Percentiles rank a stretch among this genome's conserved stretches.
phyloP scores from a whole-genome alignment of 2,888 invertebrate genomes.

The Sericinus montela region DNA sequence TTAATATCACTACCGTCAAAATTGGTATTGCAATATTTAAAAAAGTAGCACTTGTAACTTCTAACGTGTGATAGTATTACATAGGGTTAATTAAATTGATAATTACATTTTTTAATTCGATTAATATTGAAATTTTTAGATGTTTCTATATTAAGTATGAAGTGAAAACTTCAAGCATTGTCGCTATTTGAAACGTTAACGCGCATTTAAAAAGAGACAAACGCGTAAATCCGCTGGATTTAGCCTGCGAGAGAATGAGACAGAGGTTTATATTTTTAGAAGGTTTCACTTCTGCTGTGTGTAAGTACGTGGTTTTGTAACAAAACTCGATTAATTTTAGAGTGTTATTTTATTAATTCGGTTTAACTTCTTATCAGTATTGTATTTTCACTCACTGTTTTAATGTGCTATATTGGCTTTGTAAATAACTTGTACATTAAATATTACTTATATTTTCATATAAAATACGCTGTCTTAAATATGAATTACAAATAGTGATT shows the following conservation, averaged over 20 bases:
- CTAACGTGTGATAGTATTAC: slow-evolving; percentile 53
- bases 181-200: too few relatives aligned
- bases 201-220: too few relatives aligned
- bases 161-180: too few relatives aligned
- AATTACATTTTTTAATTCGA: slow-evolving; percentile 1
- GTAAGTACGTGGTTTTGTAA: too few relatives aligned
- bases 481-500: slow-evolving; percentile 44
- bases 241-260: too few relatives aligned
- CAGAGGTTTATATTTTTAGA: too few relatives aligned
- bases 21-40: neutral
- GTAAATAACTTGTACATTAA: slow-evolving; percentile 55
- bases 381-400: slow-evolving; percentile 41
- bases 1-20: neutral
- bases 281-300: too few relatives aligned
- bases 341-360: slow-evolving; percentile 14
- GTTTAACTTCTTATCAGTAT: slow-evolving; percentile 51
- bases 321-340: slow-evolving; percentile 18
- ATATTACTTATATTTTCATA: slow-evolving; percentile 68
- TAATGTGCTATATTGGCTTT: slow-evolving; percentile 36
- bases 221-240: too few relatives aligned
- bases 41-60: slow-evolving; percentile 14
- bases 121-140: slow-evolving; percentile 29
- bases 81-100: slow-evolving; percentile 25
- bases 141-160: too few relatives aligned
- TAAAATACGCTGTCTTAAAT: slow-evolving; percentile 45